These are phyloP conservation scores for Epiblema foenella DNA, from an alignment of 2,888 invertebrate species.

Conservation along the genomic window DNA sequence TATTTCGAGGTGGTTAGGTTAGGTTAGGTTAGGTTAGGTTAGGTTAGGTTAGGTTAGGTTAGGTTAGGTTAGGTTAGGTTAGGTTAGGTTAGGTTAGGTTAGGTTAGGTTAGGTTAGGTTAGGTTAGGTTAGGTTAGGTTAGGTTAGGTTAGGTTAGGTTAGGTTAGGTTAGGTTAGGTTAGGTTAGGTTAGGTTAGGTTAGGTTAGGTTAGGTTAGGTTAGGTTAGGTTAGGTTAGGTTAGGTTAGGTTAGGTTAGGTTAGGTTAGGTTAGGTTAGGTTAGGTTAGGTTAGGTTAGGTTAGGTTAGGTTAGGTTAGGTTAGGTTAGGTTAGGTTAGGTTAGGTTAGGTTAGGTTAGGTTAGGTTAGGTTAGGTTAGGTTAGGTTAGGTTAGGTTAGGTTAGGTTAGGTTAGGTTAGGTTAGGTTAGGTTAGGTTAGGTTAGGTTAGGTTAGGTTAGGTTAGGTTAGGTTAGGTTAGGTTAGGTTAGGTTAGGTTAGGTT, in stretches of 20 bases:
- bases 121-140: constrained; percentile 22
- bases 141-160: constrained; percentile 24
- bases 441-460: constrained; percentile 45
- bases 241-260: constrained; percentile 22
- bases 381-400: constrained; percentile 23
- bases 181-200: constrained; percentile 23
- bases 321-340: no score
- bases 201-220: constrained; percentile 22
- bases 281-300: constrained; percentile 22
- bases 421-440: constrained; percentile 43
- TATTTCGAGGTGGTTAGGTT: constrained; percentile 13
- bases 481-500: constrained; percentile 37
- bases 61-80: not conserved
- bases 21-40: constrained; percentile 16
- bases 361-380: constrained; percentile 21
- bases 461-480: constrained; percentile 46
- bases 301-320: constrained; percentile 23
- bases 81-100: no score
- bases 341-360: no score
- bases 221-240: constrained; percentile 22
- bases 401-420: constrained; percentile 28
- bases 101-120: constrained; percentile 20
- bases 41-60: constrained; percentile 20
- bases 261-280: constrained; percentile 27
- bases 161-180: constrained; percentile 16